These are phyloP conservation scores for Drosophila subsilvestris DNA, from an alignment of 2,888 invertebrate genomes.

Conservation along the genomic window DNA sequence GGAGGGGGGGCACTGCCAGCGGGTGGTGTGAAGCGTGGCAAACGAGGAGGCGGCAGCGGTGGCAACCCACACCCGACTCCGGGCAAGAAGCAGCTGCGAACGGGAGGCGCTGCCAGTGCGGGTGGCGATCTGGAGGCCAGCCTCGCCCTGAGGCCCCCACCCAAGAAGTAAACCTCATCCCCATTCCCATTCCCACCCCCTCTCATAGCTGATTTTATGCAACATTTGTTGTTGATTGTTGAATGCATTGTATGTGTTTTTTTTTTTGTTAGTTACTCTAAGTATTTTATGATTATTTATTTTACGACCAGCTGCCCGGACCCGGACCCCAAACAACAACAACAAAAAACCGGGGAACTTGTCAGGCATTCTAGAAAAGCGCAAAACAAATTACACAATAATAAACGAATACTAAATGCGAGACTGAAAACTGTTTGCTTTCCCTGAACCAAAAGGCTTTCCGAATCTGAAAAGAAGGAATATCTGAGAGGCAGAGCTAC, in stretches of 20 bases:
- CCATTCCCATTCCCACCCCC: background rate
- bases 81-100: slow-evolving; percentile 55
- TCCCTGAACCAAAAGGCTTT: no score
- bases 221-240: slow-evolving; percentile 42
- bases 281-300: slow-evolving; percentile 67
- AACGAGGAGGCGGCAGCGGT: slow-evolving; percentile 60
- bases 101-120: slow-evolving; percentile 12
- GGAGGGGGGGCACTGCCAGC: slow-evolving; percentile 1
- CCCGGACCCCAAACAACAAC: no score
- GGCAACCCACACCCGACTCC: slow-evolving; percentile 32
- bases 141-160: slow-evolving; percentile 82
- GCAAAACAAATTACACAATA: no score
- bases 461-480: no score
- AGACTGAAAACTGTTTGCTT: no score
- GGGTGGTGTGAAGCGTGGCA: slow-evolving; percentile 41
- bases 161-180: slow-evolving; percentile 61
- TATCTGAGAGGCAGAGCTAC: no score
- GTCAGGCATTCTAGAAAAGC: no score
- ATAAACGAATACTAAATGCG: no score
- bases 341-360: no score
- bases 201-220: slow-evolving; percentile 50
- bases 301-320: slow-evolving; percentile 47
- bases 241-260: slow-evolving; percentile 24
- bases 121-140: slow-evolving; percentile 81
- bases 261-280: slow-evolving; percentile 54